Evolutionary conservation across 2,888 invertebrate species (phyloP), one percentile per base, ranked within the genome.

Genomic region (Dromius quadrimaculatus): DNA sequence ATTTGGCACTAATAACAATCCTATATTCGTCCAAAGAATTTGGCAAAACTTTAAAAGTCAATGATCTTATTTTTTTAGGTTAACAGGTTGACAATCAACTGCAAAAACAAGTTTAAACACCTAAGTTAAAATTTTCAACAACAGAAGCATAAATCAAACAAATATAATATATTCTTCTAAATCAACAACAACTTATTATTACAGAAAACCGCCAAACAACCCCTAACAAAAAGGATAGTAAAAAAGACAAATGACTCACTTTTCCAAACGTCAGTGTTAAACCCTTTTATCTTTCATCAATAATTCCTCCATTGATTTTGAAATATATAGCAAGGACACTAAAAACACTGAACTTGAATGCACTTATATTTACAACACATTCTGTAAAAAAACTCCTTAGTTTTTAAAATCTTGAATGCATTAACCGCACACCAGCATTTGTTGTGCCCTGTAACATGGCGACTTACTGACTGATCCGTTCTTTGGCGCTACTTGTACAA

Each of bases 351-450:
- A 68, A 68, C 59, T 68, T 59, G 28, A 57, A 22, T 59, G 59
- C 68, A 68, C 68, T 34, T 59, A 68, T 43, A 68, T 68, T 68
- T 68, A 59, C 41, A 32, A 68, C 68, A 68, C 68, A 68, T 68
- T 45, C 68, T 68, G 68, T 22, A 59, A 68, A 68, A 45, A 68
- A 43, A n/a, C 17, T 68, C 65, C 17, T n/a, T n/a, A 68, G 59
- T 59, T 68, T 68, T 41, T 41, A 47, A 17, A 59, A 68, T 43
- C 57, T 59, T 54, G 22, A 65, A 43, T 59, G 57, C 66, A 57
- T 66, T 43, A 28, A 68, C 68, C 68, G 68, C 59, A 68, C 57
- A 45, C 59, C 68, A 65, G 65, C 65, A 36, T 65, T 65, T 65
- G 65, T 65, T 68, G 43, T 68, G 68, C 8, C 32, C 68, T 41